phyloP scores from a whole-genome alignment of 2,888 invertebrate species.

The Maniola hyperantus region DNA sequence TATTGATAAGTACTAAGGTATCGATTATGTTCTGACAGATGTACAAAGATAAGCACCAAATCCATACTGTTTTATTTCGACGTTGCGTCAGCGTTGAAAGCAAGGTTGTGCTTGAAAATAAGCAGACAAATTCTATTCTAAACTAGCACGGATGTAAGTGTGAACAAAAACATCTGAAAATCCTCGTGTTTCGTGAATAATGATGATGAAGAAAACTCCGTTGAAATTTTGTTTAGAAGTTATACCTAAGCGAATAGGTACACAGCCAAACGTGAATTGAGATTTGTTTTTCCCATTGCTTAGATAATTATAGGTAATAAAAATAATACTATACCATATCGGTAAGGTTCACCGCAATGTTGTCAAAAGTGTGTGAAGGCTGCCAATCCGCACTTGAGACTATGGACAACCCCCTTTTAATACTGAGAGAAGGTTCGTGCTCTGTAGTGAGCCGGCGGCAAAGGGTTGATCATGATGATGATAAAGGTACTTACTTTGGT shows the following conservation, averaged over 20 bases:
- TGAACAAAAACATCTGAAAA: too few species aligned
- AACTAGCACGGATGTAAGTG: not conserved
- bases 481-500: conserved; percentile 64
- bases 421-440: too few species aligned
- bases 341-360: too few species aligned
- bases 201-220: not conserved
- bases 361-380: too few species aligned
- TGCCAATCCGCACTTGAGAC: too few species aligned
- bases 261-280: not conserved
- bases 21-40: not conserved
- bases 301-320: too few species aligned
- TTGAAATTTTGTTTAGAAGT: not conserved
- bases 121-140: not conserved
- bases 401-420: too few species aligned
- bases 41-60: too few species aligned
- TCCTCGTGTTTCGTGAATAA: too few species aligned
- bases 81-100: conserved; percentile 5
- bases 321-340: too few species aligned
- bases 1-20: not conserved
- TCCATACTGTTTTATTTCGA: not conserved
- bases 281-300: not conserved
- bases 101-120: not conserved
- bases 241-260: not conserved
- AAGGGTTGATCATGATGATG: too few species aligned
- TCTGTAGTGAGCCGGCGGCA: too few species aligned